Evolutionary conservation across 2,113 vertebrate species (phyloP).

Genomic region (Camelus bactrianus): DNA sequence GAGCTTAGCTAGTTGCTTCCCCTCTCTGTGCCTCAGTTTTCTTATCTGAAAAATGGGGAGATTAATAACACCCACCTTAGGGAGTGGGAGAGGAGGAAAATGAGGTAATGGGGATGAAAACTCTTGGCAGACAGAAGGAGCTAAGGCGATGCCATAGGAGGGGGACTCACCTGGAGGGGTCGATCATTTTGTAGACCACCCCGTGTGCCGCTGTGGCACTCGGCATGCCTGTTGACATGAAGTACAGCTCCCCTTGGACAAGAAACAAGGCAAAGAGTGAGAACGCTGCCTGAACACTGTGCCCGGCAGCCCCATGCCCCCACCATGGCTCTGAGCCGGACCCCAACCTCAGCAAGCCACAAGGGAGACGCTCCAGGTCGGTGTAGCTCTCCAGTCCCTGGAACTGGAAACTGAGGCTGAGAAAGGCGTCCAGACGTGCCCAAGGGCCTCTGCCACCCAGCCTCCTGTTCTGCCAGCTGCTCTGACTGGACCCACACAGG

Average conservation of each 20-base stretch:
- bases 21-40: not conserved
- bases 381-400: fast-evolving
- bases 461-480: fast-evolving
- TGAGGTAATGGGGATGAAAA: fast-evolving
- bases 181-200: slow-evolving; percentile 96
- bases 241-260: slow-evolving; percentile 94
- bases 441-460: not conserved
- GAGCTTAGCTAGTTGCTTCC: not conserved
- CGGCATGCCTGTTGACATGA: slow-evolving; percentile 94
- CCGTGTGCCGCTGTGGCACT: slow-evolving; percentile 92
- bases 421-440: fast-evolving
- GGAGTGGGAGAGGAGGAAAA: not conserved
- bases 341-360: not conserved
- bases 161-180: slow-evolving; percentile 94
- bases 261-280: slow-evolving; percentile 19
- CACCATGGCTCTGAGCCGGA: not conserved
- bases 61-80: not conserved
- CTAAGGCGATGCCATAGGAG: fast-evolving
- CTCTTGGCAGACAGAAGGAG: not conserved
- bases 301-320: fast-evolving
- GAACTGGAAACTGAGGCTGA: not conserved
- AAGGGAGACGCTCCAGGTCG: fast-evolving
- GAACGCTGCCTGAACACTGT: not conserved
- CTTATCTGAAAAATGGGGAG: not conserved
- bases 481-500: not conserved